phyloP scores from a whole-genome alignment of 2,797 vertebrate species.

The Botia almorhae region DNA sequence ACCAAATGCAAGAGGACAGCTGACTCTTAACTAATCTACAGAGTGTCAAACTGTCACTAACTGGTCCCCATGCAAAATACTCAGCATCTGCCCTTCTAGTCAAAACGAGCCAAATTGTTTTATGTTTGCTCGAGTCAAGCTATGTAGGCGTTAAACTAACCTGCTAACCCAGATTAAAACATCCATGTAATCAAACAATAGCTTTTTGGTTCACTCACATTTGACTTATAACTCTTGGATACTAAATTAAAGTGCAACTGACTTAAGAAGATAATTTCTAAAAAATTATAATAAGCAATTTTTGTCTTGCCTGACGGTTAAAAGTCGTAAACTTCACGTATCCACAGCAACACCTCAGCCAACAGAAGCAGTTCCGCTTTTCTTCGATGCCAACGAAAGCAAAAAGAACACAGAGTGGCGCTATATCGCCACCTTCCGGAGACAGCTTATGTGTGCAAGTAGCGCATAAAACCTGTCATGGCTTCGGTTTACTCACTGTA shows the following conservation, averaged over 20 bases:
- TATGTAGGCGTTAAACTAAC: background rate
- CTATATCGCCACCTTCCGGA: conserved; percentile 3
- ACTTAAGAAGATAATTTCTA: background rate
- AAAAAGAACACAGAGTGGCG: background rate
- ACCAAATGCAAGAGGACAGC: too few relatives aligned
- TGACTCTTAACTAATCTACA: background rate
- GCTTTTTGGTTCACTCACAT: background rate
- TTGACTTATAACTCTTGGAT: background rate
- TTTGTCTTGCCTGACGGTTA: conserved; percentile 7
- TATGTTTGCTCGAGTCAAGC: background rate
- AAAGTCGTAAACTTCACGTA: conserved; percentile 16
- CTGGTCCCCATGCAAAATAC: background rate
- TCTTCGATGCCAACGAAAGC: conserved; percentile 10
- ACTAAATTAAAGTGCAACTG: background rate
- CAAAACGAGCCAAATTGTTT: too few relatives aligned
- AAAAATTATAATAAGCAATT: background rate
- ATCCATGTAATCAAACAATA: background rate
- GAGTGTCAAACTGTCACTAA: background rate
- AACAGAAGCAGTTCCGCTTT: conserved; percentile 5
- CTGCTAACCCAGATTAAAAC: background rate
- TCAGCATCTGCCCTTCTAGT: too few relatives aligned
- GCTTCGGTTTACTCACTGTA: too few relatives aligned
- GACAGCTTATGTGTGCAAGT: too few relatives aligned
- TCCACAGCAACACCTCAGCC: conserved; percentile 35
- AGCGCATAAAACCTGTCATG: too few relatives aligned